phyloP scores from a whole-genome alignment of 2,888 invertebrate species.

The Cantharis rufa region DNA sequence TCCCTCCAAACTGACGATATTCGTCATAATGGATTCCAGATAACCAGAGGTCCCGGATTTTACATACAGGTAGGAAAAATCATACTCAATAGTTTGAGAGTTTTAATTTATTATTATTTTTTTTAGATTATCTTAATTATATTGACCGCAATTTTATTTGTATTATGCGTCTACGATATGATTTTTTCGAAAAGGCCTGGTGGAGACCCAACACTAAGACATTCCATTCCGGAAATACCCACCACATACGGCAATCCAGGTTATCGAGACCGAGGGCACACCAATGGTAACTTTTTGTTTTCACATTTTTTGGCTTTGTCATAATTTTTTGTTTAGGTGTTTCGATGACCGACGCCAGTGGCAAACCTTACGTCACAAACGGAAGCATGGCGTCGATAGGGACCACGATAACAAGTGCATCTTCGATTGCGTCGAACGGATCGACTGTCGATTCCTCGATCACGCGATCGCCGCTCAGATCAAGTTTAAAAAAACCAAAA shows the following conservation, averaged over 20 bases:
- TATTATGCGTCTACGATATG: slow-evolving; percentile 80
- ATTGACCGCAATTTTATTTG: slow-evolving; percentile 74
- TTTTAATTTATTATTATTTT: background rate
- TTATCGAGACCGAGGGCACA: slow-evolving; percentile 68
- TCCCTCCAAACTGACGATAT: slow-evolving; percentile 83
- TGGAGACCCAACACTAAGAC: slow-evolving; percentile 77
- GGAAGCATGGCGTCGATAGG: slow-evolving; percentile 64
- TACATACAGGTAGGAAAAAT: slow-evolving; percentile 74
- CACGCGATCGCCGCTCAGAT: slow-evolving; percentile 68
- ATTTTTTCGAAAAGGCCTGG: slow-evolving; percentile 75
- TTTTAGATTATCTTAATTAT: slow-evolving; percentile 79
- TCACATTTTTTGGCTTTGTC: slow-evolving; percentile 23
- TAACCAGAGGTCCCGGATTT: slow-evolving; percentile 81
- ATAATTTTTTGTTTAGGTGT: slow-evolving; percentile 53
- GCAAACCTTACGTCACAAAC: slow-evolving; percentile 71
- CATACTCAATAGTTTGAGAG: no score
- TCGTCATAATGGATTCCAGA: slow-evolving; percentile 70
- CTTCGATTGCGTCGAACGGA: slow-evolving; percentile 53
- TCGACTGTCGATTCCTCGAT: slow-evolving; percentile 58
- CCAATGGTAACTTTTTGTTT: slow-evolving; percentile 53
- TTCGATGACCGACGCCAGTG: slow-evolving; percentile 86
- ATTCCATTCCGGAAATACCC: slow-evolving; percentile 61
- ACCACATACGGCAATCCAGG: slow-evolving; percentile 87
- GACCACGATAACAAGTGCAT: slow-evolving; percentile 66
- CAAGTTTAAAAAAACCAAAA: slow-evolving; percentile 82